A percentile compares a stretch with the other conserved stretches of the same genome.
These are phyloP conservation scores for Cephus runcator DNA, from an alignment of 2,888 invertebrate genomes.

Conservation along the genomic window DNA sequence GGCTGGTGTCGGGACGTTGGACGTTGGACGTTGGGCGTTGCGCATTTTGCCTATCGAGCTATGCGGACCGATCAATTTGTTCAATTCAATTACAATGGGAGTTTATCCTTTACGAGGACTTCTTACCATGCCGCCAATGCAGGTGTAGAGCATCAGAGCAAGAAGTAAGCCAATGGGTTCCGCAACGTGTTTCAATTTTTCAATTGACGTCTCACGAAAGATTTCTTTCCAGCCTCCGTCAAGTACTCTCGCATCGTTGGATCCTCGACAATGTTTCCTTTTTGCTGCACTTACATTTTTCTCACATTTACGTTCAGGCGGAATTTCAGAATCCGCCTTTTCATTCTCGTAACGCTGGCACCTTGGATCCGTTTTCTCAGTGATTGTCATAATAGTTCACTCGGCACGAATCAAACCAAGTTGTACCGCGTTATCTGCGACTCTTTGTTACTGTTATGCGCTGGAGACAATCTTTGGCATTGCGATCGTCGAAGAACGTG, in stretches of 20 bases:
- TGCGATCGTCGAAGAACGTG: background rate
- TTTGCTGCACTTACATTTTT: no score
- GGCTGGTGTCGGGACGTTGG: no score
- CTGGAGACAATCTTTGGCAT: background rate
- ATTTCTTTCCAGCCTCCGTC: background rate
- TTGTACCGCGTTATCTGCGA: background rate
- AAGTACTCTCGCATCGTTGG: background rate
- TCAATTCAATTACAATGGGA: no score
- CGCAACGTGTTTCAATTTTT: slow-evolving; percentile 73
- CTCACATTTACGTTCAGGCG: no score
- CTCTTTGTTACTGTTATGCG: background rate
- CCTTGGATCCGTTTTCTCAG: background rate
- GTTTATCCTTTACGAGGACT: slow-evolving; percentile 54
- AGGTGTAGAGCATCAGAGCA: slow-evolving; percentile 81
- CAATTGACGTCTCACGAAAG: slow-evolving; percentile 21
- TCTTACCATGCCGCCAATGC: slow-evolving; percentile 83
- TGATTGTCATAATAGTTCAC: background rate
- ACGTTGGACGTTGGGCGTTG: no score
- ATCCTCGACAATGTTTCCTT: background rate
- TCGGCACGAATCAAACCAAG: background rate
- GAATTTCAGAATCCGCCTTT: no score
- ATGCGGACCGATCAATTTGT: no score
- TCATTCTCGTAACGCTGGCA: background rate
- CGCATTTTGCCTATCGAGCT: no score
- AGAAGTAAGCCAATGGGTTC: slow-evolving; percentile 81